Evolutionary conservation across 1,140 invertebrate genomes (phyloP), one percentile per base, ranked within the genome.

Genomic region (Drosophila carrolli): DNA sequence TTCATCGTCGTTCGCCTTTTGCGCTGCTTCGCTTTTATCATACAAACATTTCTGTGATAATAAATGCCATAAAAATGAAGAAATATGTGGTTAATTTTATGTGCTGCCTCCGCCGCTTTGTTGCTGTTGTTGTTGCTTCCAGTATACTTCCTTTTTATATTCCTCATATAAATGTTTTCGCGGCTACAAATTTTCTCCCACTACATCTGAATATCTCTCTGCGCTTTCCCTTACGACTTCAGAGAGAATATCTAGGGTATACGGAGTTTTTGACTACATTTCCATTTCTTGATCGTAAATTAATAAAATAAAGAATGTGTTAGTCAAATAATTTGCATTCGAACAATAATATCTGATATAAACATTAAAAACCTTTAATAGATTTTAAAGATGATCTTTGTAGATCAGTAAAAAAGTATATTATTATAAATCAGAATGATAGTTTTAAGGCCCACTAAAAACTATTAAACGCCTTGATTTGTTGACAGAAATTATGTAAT

Each of bases 1-100:
- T 80, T 78, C 83, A 75, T 85, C 81, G 76, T 82, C 83, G 79
- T 83, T 82, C 74, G 83, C 75, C 75, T 72, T 75, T 86, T 71
- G 77, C 79, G 59, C 57, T 82, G 70, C 73, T 84, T 80, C 81
- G 80, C 84, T 89, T 89, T 89, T 89, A 89, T 89, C 84, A 89
- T 77, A 88, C 84, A 88, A 89, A 90, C 84, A 89, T 89, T 88
- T 89, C 80, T 84, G 85, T 89, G 84, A 89, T 89, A 89, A 89
- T 89, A 89, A 89, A 89, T 89, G 84, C 84, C 84, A 89, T 89
- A 89, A 89, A 89, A 89, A 89, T 89, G 84, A 89, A 89, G 84
- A 89, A 89, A 89, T 89, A 89, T 89, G 84, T 89, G 84, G 84
- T 89, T 89, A 89, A 89, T 89, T 89, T 89, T 89, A 89, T 89